Evolutionary conservation across 2,797 vertebrate genomes (phyloP).

Genomic region (Phylloscopus collybita): DNA sequence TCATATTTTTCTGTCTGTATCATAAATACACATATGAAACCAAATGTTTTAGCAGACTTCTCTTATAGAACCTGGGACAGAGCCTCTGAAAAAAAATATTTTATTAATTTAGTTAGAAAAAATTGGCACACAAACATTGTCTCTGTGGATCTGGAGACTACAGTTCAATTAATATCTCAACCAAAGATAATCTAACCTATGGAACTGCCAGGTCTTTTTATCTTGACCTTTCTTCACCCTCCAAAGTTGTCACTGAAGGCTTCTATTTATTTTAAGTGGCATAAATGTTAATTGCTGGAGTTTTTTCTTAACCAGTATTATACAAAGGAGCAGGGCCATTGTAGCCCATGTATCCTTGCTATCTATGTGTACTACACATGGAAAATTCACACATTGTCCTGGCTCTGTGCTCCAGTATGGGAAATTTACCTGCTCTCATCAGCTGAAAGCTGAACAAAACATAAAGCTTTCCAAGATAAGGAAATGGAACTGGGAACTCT

Average conservation of each 20-base stretch:
- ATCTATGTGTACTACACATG: background rate
- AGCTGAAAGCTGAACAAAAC: background rate
- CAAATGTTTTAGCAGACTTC: background rate
- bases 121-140: background rate
- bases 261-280: background rate
- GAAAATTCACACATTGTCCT: background rate
- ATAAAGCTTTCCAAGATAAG: background rate
- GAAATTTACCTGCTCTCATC: background rate
- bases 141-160: background rate
- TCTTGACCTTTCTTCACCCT: background rate
- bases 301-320: background rate
- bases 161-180: background rate
- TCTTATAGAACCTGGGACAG: background rate
- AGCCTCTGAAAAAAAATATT: background rate
- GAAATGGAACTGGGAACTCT: background rate
- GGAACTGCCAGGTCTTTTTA: background rate
- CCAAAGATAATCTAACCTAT: background rate
- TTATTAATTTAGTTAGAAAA: background rate
- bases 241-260: fast-evolving
- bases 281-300: fast-evolving
- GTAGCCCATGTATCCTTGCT: background rate
- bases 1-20: background rate
- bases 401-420: background rate
- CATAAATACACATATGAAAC: background rate
- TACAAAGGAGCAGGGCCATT: background rate